phyloP scores from a whole-genome alignment of 1,140 invertebrate species.

The Calycopis cecrops region DNA sequence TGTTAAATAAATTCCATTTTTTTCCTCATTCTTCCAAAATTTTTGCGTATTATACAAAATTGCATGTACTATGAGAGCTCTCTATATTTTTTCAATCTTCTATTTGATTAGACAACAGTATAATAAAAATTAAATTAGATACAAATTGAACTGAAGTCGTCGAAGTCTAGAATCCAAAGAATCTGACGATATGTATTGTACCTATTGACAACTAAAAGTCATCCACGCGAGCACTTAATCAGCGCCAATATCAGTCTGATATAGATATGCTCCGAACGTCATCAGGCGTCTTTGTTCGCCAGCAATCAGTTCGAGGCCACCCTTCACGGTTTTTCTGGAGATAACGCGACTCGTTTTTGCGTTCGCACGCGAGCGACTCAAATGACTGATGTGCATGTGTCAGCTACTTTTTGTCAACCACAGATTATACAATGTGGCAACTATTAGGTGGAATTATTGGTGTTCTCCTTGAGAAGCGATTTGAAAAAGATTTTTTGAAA shows the following conservation, averaged over 20 bases:
- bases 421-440: conserved; percentile 31
- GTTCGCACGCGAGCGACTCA: conserved; percentile 38
- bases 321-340: conserved; percentile 49
- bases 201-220: no score
- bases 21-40: no score
- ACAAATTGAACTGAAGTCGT: no score
- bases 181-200: no score
- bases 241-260: conserved; percentile 13
- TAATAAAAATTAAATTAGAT: no score
- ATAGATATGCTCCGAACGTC: conserved; percentile 36
- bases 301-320: conserved; percentile 43
- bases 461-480: background rate
- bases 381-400: conserved; percentile 63
- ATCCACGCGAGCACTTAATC: background rate
- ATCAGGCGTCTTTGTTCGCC: conserved; percentile 36
- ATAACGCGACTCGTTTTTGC: conserved; percentile 53
- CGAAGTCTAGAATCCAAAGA: no score
- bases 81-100: no score
- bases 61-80: no score
- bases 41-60: no score
- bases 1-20: no score
- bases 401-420: conserved; percentile 46
- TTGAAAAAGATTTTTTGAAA: background rate
- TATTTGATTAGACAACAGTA: no score
- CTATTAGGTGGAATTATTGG: background rate